phyloP scores from a whole-genome alignment of 2,888 invertebrate species.

The Drosophila gaucha region DNA sequence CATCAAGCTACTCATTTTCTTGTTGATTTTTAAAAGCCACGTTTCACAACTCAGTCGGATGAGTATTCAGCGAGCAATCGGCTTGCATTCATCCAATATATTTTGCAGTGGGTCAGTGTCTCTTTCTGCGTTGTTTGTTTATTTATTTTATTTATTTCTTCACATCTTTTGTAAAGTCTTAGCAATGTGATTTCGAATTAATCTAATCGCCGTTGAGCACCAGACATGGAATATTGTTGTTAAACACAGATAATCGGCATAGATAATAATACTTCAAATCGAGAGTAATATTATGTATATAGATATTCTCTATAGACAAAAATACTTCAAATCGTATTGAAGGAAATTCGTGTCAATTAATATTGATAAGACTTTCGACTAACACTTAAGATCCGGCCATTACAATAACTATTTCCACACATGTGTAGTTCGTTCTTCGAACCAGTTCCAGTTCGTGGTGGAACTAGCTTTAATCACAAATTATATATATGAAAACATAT shows the following conservation, averaged over 20 bases:
- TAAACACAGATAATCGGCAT: conserved; percentile 37
- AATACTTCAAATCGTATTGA: conserved; percentile 18
- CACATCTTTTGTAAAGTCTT: conserved; percentile 20
- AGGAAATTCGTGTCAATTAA: conserved; percentile 39
- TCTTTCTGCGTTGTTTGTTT: not conserved
- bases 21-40: conserved; percentile 24
- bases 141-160: conserved; percentile 10
- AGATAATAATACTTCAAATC: conserved; percentile 53
- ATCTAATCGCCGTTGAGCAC: conserved; percentile 40
- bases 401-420: conserved; percentile 9
- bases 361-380: conserved; percentile 21
- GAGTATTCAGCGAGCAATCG: conserved; percentile 32
- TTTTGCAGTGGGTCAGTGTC: conserved; percentile 20
- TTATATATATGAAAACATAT: not conserved
- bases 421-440: not conserved
- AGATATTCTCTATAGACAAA: conserved; percentile 45
- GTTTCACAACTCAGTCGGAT: conserved; percentile 46
- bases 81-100: conserved; percentile 20
- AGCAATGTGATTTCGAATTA: conserved; percentile 28
- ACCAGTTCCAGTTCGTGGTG: not conserved
- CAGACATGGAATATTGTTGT: conserved; percentile 13
- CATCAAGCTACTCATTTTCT: conserved; percentile 17
- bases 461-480: not conserved
- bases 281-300: conserved; percentile 15
- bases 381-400: conserved; percentile 32